A percentile compares a stretch with the other conserved stretches of the same genome.
phyloP scores from a whole-genome alignment of 2,797 vertebrate species.

The Enteromius radiatus region DNA sequence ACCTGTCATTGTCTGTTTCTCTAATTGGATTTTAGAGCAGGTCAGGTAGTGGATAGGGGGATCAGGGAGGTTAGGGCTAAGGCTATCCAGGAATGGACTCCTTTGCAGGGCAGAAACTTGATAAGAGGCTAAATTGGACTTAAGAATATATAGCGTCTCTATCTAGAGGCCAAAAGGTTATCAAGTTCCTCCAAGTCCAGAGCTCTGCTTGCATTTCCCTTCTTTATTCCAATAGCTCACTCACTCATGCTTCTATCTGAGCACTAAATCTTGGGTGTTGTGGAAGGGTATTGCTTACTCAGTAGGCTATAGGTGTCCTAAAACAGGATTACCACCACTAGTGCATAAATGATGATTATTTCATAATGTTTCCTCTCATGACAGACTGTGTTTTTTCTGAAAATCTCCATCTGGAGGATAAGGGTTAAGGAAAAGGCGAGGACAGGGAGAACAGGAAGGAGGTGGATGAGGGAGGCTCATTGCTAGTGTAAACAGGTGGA shows the following conservation, averaged over 20 bases:
- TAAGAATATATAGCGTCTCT: slow-evolving; percentile 42
- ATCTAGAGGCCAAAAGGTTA: slow-evolving; percentile 31
- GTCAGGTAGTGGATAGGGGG: slow-evolving; percentile 47
- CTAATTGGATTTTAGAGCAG: slow-evolving; percentile 72
- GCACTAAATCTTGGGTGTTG: slow-evolving; percentile 10
- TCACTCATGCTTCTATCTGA: background rate
- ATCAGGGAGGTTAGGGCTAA: slow-evolving; percentile 45
- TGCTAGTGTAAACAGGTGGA: slow-evolving; percentile 76
- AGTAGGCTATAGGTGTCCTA: background rate
- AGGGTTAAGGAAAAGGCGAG: slow-evolving; percentile 12
- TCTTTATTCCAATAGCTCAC: background rate
- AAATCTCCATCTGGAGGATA: slow-evolving; percentile 32
- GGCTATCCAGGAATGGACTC: slow-evolving; percentile 54
- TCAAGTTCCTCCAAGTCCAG: slow-evolving; percentile 4
- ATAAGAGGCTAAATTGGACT: slow-evolving; percentile 51
- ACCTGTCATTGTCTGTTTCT: slow-evolving; percentile 71
- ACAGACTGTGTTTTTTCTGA: slow-evolving; percentile 3
- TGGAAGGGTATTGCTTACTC: background rate
- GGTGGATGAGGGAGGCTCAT: slow-evolving; percentile 67
- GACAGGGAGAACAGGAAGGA: slow-evolving; percentile 64
- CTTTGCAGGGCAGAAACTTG: slow-evolving; percentile 43
- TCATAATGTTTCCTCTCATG: background rate
- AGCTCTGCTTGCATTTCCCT: slow-evolving; percentile 22
- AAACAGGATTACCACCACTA: background rate
- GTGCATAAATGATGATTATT: background rate